A percentile compares a stretch with the other conserved stretches of the same genome.
Conservation (phyloP, 2,888 invertebrate genomes). For the Tinea pellionella region DNA sequence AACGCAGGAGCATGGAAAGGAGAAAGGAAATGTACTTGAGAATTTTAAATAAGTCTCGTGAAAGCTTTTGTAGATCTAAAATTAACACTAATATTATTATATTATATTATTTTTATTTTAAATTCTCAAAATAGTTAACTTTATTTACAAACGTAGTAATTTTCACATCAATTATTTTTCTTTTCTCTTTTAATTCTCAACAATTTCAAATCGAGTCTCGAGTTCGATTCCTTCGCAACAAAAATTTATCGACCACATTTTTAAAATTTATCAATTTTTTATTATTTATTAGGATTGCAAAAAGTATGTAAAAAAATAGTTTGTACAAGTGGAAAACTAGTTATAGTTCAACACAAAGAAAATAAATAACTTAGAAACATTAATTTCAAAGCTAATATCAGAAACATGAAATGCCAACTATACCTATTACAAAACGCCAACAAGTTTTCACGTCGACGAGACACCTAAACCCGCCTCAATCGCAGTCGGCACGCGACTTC, state of each 20-base stretch:
- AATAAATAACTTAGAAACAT: background rate
- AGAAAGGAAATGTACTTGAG: background rate
- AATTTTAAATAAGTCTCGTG: background rate
- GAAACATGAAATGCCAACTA: conserved; percentile 1
- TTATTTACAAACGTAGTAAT: no score
- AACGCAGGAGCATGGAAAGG: conserved; percentile 16
- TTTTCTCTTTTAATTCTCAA: no score
- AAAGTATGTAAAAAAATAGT: no score
- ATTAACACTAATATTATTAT: background rate
- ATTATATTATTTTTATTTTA: no score
- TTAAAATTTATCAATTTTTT: no score
- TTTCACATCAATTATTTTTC: no score
- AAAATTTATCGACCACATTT: no score
- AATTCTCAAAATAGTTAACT: no score
- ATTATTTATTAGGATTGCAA: no score
- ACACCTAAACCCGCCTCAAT: conserved; percentile 32
- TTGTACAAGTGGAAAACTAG: no score
- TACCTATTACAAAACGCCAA: background rate
- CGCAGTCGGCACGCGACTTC: conserved; percentile 50
- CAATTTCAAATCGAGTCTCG: no score
- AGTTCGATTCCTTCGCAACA: no score
- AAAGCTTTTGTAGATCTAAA: background rate
- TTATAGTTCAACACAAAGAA: background rate
- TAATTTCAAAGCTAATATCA: conserved; percentile 6
- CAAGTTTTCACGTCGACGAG: conserved; percentile 10